These are phyloP conservation scores for Trichonephila inaurata DNA, from an alignment of 1,140 invertebrate species.

Conservation along the genomic window DNA sequence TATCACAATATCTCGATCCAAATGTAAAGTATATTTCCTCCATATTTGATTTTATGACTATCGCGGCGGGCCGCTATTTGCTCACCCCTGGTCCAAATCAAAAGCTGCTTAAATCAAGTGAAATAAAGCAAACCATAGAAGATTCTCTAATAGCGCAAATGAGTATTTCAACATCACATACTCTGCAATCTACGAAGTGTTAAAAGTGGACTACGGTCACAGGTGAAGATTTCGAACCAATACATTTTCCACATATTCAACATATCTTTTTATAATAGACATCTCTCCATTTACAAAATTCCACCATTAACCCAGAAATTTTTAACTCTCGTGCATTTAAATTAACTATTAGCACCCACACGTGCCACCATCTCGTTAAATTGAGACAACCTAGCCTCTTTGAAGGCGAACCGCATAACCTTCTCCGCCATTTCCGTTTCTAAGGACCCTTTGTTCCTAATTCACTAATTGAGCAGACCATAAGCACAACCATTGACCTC, in stretches of 20 bases:
- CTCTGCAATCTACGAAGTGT: no score
- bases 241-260: no score
- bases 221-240: background rate
- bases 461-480: background rate
- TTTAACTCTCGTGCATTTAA: background rate
- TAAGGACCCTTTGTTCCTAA: background rate
- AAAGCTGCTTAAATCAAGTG: no score
- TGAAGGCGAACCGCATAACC: background rate
- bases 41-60: no score
- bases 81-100: no score
- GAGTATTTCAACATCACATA: no score
- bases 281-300: background rate
- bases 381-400: background rate
- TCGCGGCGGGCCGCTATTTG: no score
- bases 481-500: constrained; percentile 23
- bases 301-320: background rate
- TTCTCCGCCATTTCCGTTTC: background rate
- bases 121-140: no score
- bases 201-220: background rate
- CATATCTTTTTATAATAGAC: no score
- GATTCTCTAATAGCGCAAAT: no score
- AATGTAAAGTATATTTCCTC: no score
- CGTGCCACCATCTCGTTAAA: background rate
- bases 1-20: no score
- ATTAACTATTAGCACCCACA: background rate